phyloP scores from a whole-genome alignment of 2,113 vertebrate genomes.

The Calyptomena viridis region DNA sequence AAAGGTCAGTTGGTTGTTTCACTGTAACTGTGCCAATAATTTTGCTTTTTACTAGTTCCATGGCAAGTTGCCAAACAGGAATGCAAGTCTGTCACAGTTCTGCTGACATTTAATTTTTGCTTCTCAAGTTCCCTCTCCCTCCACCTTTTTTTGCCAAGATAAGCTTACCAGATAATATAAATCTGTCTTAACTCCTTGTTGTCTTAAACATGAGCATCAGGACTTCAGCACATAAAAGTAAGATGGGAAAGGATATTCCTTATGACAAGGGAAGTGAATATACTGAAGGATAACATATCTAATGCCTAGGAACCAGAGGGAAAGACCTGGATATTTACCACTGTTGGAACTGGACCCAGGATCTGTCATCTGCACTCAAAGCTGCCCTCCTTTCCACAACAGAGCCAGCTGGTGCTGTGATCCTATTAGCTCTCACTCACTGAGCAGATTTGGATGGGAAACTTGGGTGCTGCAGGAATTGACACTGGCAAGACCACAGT shows the following conservation, averaged over 20 bases:
- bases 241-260: neutral
- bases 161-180: neutral
- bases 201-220: neutral
- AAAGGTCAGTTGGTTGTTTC: conserved; percentile 27
- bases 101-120: conserved; percentile 53
- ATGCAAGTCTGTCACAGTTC: conserved; percentile 28
- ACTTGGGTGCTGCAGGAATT: neutral
- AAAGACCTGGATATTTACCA: neutral
- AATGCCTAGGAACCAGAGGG: neutral
- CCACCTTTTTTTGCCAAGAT: conserved; percentile 24
- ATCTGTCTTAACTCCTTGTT: conserved; percentile 17
- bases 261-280: neutral
- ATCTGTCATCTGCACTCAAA: neutral
- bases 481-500: neutral
- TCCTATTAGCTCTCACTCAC: neutral
- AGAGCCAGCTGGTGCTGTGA: neutral
- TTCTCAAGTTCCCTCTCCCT: conserved; percentile 28
- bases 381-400: neutral
- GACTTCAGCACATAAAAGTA: neutral
- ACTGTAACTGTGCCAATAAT: conserved; percentile 2
- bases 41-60: conserved; percentile 25
- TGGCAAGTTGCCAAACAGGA: conserved; percentile 41
- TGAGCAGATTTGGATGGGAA: neutral
- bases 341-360: neutral
- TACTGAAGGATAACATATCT: neutral